A percentile compares a stretch with the other conserved stretches of the same genome.
Conservation (phyloP, 35 echinoderm and acorn worm species). For the Apostichopus californicus region DNA sequence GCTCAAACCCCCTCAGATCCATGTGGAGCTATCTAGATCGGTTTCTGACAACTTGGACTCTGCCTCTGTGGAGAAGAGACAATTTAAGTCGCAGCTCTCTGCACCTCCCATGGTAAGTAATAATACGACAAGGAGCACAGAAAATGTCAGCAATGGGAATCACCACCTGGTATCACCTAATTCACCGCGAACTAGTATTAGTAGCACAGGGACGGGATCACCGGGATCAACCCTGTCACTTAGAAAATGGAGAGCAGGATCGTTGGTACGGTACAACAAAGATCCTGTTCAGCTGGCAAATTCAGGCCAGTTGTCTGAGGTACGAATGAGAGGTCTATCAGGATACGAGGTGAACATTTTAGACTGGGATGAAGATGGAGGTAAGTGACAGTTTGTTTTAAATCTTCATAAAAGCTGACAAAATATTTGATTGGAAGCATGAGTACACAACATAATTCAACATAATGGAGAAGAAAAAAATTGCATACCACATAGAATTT, state of each 20-base stretch:
- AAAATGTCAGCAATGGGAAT: constrained; percentile 37
- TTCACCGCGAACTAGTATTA: constrained; percentile 30
- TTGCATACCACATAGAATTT: too few relatives aligned
- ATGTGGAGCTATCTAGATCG: constrained; percentile 41
- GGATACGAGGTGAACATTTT: constrained; percentile 48
- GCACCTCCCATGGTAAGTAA: constrained; percentile 24
- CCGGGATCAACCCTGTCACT: constrained; percentile 33
- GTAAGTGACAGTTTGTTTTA: background rate
- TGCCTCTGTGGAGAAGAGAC: constrained; percentile 4
- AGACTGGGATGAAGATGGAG: constrained; percentile 56
- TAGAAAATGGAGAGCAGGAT: constrained; percentile 51
- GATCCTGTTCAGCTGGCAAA: constrained; percentile 18
- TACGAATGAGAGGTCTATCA: background rate
- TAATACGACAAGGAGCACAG: background rate
- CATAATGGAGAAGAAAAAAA: too few relatives aligned
- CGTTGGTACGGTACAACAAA: constrained; percentile 42
- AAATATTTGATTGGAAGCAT: too few relatives aligned
- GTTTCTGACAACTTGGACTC: constrained; percentile 18
- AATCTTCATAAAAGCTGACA: too few relatives aligned
- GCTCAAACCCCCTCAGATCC: constrained; percentile 30
- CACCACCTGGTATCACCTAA: constrained; percentile 25
- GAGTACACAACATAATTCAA: too few relatives aligned
- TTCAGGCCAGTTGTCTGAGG: constrained; percentile 13
- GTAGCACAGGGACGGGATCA: constrained; percentile 30
- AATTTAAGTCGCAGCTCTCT: constrained; percentile 32